Percentiles rank a stretch among this genome's conserved stretches.
Evolutionary conservation across 2,888 invertebrate genomes (phyloP).

Genomic region (Monoplex corrugatus): DNA sequence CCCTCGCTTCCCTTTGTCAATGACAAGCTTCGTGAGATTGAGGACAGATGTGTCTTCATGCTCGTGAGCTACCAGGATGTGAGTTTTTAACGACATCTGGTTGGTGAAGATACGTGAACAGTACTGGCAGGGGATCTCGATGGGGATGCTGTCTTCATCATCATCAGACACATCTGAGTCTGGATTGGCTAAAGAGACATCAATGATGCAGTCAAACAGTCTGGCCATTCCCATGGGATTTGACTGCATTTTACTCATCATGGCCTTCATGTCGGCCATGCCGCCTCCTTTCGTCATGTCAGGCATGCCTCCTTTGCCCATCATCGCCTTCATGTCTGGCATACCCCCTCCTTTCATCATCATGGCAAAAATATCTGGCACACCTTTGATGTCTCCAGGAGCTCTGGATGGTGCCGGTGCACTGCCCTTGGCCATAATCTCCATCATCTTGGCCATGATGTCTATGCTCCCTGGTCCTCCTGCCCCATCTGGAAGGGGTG

Average conservation of each 20-base stretch:
- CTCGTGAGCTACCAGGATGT: slow-evolving; percentile 55
- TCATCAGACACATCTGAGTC: slow-evolving; percentile 54
- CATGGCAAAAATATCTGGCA: slow-evolving; percentile 39
- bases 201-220: slow-evolving; percentile 54
- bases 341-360: slow-evolving; percentile 29
- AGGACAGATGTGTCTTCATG: slow-evolving; percentile 53
- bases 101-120: slow-evolving; percentile 55
- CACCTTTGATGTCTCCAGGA: neutral
- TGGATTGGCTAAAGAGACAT: slow-evolving; percentile 47
- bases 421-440: slow-evolving; percentile 31
- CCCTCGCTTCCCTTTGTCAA: slow-evolving; percentile 27
- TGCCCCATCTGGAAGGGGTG: neutral
- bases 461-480: neutral
- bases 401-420: neutral
- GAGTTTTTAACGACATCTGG: slow-evolving; percentile 56
- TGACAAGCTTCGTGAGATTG: slow-evolving; percentile 46
- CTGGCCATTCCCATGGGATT: slow-evolving; percentile 50
- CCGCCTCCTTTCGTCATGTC: slow-evolving; percentile 41
- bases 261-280: slow-evolving; percentile 41
- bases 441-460: slow-evolving; percentile 39
- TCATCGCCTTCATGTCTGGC: slow-evolving; percentile 19
- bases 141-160: slow-evolving; percentile 46
- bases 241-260: slow-evolving; percentile 43
- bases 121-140: slow-evolving; percentile 53
- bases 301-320: slow-evolving; percentile 22